Percentiles rank a stretch among this genome's conserved stretches.
phyloP scores from a whole-genome alignment of 1,140 invertebrate species.

The Eulimnadia texana region DNA sequence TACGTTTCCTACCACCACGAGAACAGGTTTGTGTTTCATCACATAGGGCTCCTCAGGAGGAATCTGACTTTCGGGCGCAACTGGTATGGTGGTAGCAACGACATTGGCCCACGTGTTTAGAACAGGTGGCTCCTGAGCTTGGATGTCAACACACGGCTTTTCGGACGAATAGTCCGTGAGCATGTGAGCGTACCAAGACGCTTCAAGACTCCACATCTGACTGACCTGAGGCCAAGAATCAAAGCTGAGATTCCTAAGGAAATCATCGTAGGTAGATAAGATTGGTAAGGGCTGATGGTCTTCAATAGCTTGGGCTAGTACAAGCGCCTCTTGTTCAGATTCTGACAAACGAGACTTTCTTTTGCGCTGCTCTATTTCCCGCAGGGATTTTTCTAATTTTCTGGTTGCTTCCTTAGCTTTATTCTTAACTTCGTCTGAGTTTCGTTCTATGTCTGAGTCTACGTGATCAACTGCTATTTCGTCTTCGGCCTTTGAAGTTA shows the following conservation, averaged over 20 bases:
- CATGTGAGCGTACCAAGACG: no score
- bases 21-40: slow-evolving; percentile 17
- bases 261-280: neutral
- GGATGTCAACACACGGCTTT: no score
- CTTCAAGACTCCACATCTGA: neutral
- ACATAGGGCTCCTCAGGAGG: neutral
- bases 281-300: slow-evolving; percentile 1
- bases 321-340: slow-evolving; percentile 14
- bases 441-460: neutral
- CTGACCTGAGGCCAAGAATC: slow-evolving; percentile 14
- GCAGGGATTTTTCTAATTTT: slow-evolving; percentile 10
- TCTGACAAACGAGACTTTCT: slow-evolving; percentile 12
- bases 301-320: slow-evolving; percentile 16
- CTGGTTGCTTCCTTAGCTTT: slow-evolving; percentile 4
- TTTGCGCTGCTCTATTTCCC: slow-evolving; percentile 13
- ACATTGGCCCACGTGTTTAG: slow-evolving; percentile 4
- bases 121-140: neutral
- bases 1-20: slow-evolving; percentile 19
- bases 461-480: neutral
- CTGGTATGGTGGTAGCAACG: slow-evolving; percentile 8
- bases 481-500: neutral
- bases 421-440: neutral
- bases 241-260: slow-evolving; percentile 5
- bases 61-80: neutral
- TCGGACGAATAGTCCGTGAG: no score